Percentiles rank a stretch among this genome's conserved stretches.
Evolutionary conservation across 2,888 invertebrate species (phyloP).

Genomic region (Enchytraeus crypticus): DNA sequence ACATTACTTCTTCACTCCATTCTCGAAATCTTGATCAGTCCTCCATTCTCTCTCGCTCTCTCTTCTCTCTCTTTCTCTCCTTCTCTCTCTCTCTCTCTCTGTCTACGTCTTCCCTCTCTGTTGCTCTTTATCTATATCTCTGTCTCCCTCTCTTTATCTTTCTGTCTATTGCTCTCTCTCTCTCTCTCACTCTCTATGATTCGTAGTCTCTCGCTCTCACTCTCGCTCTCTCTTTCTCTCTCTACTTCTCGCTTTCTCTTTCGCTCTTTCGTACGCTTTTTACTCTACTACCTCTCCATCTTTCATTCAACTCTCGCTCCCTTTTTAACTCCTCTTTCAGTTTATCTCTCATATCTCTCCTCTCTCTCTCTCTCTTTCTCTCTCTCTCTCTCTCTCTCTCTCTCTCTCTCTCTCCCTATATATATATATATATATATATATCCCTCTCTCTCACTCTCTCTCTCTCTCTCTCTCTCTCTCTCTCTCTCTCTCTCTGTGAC

Average conservation of each 20-base stretch:
- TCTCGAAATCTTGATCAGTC: not conserved
- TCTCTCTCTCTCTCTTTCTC: constrained; percentile 6
- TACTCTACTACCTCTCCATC: not conserved
- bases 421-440: too few relatives aligned
- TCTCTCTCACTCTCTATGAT: not conserved
- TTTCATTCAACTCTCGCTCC: constrained; percentile 6
- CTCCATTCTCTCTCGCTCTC: too few relatives aligned
- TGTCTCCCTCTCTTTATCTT: constrained; percentile 1
- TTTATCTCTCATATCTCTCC: not conserved
- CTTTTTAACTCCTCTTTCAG: not conserved
- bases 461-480: constrained; percentile 7
- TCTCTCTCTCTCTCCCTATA: too few relatives aligned
- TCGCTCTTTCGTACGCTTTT: not conserved
- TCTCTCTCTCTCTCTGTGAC: not conserved
- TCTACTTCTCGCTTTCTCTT: not conserved
- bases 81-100: not conserved
- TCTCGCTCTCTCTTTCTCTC: constrained; percentile 4
- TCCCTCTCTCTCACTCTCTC: too few relatives aligned
- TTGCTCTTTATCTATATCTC: too few relatives aligned
- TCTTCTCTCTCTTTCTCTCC: too few relatives aligned
- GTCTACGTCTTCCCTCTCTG: not conserved
- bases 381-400: constrained; percentile 9
- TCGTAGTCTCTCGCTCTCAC: constrained; percentile 2
- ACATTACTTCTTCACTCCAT: not conserved
- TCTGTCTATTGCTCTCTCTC: not conserved